Evolutionary conservation across 2,113 vertebrate species (phyloP).

Genomic region (Ctenomys sociabilis): DNA sequence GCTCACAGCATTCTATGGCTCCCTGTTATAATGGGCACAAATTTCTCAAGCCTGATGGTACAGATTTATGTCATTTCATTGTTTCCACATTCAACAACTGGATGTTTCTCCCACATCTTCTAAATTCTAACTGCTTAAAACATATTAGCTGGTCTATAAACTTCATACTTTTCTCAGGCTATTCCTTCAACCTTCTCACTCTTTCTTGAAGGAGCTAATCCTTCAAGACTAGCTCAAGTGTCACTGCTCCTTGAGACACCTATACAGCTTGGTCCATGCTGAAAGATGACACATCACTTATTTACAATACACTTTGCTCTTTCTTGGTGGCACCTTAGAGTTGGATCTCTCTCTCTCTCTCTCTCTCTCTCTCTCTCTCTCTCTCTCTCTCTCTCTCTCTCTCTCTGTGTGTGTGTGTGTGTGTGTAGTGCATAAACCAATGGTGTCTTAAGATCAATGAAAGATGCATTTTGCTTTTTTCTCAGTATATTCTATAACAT

Average conservation of each 20-base stretch:
- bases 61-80: neutral
- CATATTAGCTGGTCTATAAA: neutral
- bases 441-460: constrained; percentile 17
- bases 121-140: neutral
- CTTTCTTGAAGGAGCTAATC: no score
- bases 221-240: constrained; percentile 24
- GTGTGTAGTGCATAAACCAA: constrained; percentile 44
- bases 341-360: neutral
- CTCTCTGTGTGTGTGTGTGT: neutral
- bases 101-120: neutral
- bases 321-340: constrained; percentile 44
- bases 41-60: neutral
- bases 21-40: neutral
- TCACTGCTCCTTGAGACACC: constrained; percentile 26
- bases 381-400: neutral
- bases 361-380: neutral
- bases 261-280: constrained; percentile 53
- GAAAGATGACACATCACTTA: constrained; percentile 64
- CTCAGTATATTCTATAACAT: constrained; percentile 37
- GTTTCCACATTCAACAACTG: neutral
- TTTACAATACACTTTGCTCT: constrained; percentile 61
- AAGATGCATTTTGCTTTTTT: constrained; percentile 35
- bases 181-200: constrained; percentile 30
- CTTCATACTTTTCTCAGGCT: neutral
- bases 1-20: neutral